These are phyloP conservation scores for Cheilosia variabilis DNA, from an alignment of 2,888 invertebrate genomes.

Conservation along the genomic window DNA sequence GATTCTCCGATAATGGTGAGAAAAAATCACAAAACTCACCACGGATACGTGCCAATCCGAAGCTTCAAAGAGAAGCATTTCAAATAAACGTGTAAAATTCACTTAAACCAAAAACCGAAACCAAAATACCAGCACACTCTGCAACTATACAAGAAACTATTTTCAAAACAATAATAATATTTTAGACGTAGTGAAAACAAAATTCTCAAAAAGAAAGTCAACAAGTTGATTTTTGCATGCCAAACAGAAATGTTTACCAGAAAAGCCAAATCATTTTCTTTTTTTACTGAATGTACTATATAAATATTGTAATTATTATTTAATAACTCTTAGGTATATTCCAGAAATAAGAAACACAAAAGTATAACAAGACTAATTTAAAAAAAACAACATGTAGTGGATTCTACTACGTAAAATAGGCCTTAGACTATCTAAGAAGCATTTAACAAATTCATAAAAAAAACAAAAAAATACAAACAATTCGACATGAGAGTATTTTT, in stretches of 20 bases:
- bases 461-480: constrained; percentile 69
- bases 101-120: constrained; percentile 21
- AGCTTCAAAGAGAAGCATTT: constrained; percentile 88
- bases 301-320: constrained; percentile 59
- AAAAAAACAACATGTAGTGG: constrained; percentile 48
- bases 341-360: constrained; percentile 37
- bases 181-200: constrained; percentile 67
- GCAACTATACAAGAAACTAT: constrained; percentile 67
- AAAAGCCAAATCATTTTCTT: constrained; percentile 50
- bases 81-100: constrained; percentile 89
- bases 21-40: constrained; percentile 83
- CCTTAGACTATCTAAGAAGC: constrained; percentile 74
- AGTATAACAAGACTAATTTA: constrained; percentile 64
- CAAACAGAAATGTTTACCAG: constrained; percentile 57
- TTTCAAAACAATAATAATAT: constrained; percentile 73
- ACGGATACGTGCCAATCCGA: constrained; percentile 84
- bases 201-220: constrained; percentile 19
- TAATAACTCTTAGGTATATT: constrained; percentile 60
- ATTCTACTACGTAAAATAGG: constrained; percentile 70
- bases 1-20: constrained; percentile 89
- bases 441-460: constrained; percentile 65
- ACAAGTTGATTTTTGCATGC: constrained; percentile 64
- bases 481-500: constrained; percentile 49
- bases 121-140: constrained; percentile 47
- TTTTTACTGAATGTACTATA: constrained; percentile 71